Base-by-base conservation (phyloP, 2,888 invertebrate species). In the Merodon equestris region DNA sequence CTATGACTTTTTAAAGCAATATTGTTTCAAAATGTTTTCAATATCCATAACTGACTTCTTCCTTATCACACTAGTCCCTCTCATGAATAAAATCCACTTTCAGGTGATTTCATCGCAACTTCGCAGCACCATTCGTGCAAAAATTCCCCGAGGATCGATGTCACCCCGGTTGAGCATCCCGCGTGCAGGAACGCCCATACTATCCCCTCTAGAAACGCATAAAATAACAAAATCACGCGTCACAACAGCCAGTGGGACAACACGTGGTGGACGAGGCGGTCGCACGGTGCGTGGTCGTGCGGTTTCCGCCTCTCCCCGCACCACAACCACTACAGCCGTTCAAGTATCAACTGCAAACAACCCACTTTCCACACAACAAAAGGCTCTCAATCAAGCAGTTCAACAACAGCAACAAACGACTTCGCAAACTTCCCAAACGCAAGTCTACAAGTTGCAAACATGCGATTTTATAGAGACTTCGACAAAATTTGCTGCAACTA, bases 341-440 rank as follows among this genome's bases (percentile, higher is more conserved):
- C 63, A 87, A 45, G 36, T 81, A 86, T 12, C 67, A 14, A 12
- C 15, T 14, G 44, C 44, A 14, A n/a, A 53, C 1, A 56, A 13
- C 48, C 5, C 47, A 10, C 9, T n/a, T 40, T 3, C 14, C 0
- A 4, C 27, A 9, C 19, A 56, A 17, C 54, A 44, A 0, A 68
- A 60, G 10, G 9, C 53, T 10, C 17, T 48, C 15, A 79, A 71
- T 14, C 82, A 72, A 47, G 48, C 51, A 10, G 34, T 54, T 40
- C 71, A 61, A 60, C 76, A 18, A 51, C 71, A 63, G 10, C 64
- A 50, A 13, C 71, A 70, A 7, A 27, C 27, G 7, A 27, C 27
- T 27, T 27, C 27, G 7, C 27, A 27, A 27, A 27, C 27, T 27
- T 7, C 27, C 2, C 27, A 27, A 27, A n/a, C n/a, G n/a, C n/a